These are phyloP conservation scores for Lysandra coridon DNA, from an alignment of 2,888 invertebrate species.

Conservation along the genomic window DNA sequence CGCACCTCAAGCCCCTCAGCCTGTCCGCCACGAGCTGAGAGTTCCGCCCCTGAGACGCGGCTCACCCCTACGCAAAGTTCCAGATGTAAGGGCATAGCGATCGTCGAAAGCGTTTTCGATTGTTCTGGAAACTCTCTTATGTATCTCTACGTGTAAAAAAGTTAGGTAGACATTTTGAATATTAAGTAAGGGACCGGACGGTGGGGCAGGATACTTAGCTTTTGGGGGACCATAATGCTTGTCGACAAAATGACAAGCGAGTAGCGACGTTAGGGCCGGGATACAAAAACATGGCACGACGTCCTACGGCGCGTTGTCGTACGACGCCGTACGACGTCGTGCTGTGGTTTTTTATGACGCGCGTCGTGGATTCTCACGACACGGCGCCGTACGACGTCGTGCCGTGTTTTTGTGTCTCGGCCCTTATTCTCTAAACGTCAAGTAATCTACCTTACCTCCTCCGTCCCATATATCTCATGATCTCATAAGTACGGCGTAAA, in stretches of 20 bases:
- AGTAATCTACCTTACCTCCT: background rate
- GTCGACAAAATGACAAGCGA: too few relatives aligned
- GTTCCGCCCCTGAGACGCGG: conserved; percentile 71
- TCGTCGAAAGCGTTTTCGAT: background rate
- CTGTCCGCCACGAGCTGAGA: conserved; percentile 85
- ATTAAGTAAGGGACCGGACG: conserved; percentile 23
- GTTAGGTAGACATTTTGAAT: conserved; percentile 27
- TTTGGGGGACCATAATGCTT: background rate
- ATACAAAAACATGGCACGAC: too few relatives aligned
- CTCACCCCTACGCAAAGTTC: conserved; percentile 73
- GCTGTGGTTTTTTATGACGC: too few relatives aligned
- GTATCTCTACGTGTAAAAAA: conserved; percentile 14
- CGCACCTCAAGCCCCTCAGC: conserved; percentile 81
- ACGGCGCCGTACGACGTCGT: too few relatives aligned
- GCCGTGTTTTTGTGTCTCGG: too few relatives aligned
- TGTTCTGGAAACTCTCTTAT: background rate
- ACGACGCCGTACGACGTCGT: too few relatives aligned
- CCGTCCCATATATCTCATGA: conserved; percentile 35
- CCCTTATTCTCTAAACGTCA: background rate
- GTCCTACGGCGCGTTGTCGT: too few relatives aligned
- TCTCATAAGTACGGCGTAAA: conserved; percentile 42
- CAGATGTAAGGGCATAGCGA: conserved; percentile 48
- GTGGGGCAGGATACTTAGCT: background rate
- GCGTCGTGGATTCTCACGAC: too few relatives aligned
- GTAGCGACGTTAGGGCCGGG: too few relatives aligned